Base-by-base conservation (phyloP, 2,113 vertebrate genomes). In the Cariama cristata region DNA sequence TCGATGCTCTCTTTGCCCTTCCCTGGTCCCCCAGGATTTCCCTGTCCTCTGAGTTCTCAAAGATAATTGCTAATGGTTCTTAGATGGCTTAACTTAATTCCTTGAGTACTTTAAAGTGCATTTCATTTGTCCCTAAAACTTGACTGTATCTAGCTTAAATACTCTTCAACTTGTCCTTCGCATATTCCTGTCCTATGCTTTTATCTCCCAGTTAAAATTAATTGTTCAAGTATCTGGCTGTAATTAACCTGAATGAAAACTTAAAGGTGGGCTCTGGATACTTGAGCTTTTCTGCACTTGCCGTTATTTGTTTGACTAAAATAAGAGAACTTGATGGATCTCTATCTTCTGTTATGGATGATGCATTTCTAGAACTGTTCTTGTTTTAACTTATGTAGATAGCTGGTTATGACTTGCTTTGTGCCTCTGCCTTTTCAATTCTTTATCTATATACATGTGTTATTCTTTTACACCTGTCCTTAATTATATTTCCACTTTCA, bases 71-170 rank as follows among this genome's bases (percentile, higher is more conserved):
- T 92, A 88, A 94, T 95, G 71, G 55, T 77, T 27, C 85, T 88
- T 76, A 90, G 85, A 96, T 77, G 49, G 67, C 55, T 86, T 33
- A 68, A 73, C 71, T 88, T 96, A 97, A 97, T 97, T 97, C 86
- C 64, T 92, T 88, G 92, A 96, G 62, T 91, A 88, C 84, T 90
- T 91, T n/a, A 86, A 72, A 90, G 32, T 1, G 4, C 19, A 67
- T 93, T 96, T 89, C 75, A 87, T 93, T 80, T 94, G 79, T 93
- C 79, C 67, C 87, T 90, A 88, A 73, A 81, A 88, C 22, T 80
- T 35, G 6, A 42, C 45, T 74, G 18, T 33, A 26, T 69, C 52
- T 64, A 76, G 79, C 52, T 95, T 83, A 82, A 88, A 79, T 83
- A 83, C 82, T 94, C 85, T 93, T 93, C 79, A 90, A 24, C 53